Base-by-base conservation (phyloP, 1,140 invertebrate genomes). In the Caenorhabditis elegans region DNA sequence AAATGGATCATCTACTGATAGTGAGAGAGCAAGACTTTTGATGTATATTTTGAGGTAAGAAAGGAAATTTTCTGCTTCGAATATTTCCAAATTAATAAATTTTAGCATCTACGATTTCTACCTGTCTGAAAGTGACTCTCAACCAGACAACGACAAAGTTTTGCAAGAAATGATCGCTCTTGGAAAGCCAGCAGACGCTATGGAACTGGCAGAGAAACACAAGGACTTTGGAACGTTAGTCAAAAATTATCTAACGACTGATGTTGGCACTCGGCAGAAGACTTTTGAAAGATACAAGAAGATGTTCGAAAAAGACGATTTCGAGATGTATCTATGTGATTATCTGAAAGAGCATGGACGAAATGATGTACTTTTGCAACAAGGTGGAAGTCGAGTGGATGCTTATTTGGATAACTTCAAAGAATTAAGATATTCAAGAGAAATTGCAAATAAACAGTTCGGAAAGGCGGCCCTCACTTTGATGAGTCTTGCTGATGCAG, bases 51-150 rank as follows among this genome's bases (percentile, higher is more conserved):
- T 70, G 60, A 28, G 34, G 60, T 70, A n/a, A 31, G 11, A 43
- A 5, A 8, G 39, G 39, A 43, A 8, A 43, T 43, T 8, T 43
- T 43, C 39, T 8, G 39, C n/a, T n/a, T n/a, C n/a, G n/a, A n/a
- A n/a, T n/a, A n/a, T n/a, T n/a, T n/a, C n/a, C n/a, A n/a, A n/a
- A n/a, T n/a, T n/a, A n/a, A n/a, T n/a, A n/a, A n/a, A n/a, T n/a
- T n/a, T n/a, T n/a, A 70, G 60, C 2, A 70, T 70, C 31, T 70
- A 70, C 19, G 60, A 70, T n/a, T 70, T 70, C 60, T 70, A 70
- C n/a, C 34, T 70, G 0, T 2, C 2, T 8, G 60, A 70, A 43
- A 43, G 3, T 2, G 60, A 70, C n/a, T 6, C 1, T 10, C 60
- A 34, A 39, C 60, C 60, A 3, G 60, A 70, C 34, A 70, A 70